Evolutionary conservation across 2,797 vertebrate species (phyloP).

Genomic region (Chrosomus eos): DNA sequence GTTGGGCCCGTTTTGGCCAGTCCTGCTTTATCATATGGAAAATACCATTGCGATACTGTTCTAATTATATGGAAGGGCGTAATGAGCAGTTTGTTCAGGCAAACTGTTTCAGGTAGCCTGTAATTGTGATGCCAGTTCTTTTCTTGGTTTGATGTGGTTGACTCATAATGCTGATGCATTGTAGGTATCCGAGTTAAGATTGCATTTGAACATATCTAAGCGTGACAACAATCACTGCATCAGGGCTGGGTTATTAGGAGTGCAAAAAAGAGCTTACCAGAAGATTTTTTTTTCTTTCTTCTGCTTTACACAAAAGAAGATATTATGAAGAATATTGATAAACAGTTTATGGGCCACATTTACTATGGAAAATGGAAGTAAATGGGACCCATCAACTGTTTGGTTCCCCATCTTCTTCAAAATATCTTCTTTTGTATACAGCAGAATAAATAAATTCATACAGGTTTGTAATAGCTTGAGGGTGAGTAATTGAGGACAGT

Average conservation of each 20-base stretch:
- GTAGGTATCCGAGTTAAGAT: constrained; percentile 26
- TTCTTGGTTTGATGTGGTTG: constrained; percentile 51
- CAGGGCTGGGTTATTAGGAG: not conserved
- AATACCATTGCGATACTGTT: constrained; percentile 40
- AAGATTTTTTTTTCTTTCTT: too few species aligned
- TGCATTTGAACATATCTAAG: constrained; percentile 31
- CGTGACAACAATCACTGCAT: constrained; percentile 32
- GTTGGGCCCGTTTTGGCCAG: not conserved
- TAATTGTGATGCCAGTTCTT: constrained; percentile 34
- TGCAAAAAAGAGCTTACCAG: not conserved
- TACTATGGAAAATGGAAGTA: too few species aligned
- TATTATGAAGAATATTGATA: too few species aligned
- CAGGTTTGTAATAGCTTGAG: too few species aligned
- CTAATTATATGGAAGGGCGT: constrained; percentile 35
- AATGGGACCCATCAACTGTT: too few species aligned
- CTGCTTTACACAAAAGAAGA: too few species aligned
- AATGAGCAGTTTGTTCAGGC: constrained; percentile 37
- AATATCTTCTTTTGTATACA: too few species aligned
- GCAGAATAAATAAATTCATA: too few species aligned
- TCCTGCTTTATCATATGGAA: constrained; percentile 33
- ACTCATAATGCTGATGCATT: constrained; percentile 45
- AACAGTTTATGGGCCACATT: too few species aligned
- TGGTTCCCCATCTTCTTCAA: too few species aligned
- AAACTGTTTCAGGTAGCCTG: constrained; percentile 39
- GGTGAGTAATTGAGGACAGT: too few species aligned